Base-by-base conservation (phyloP, 2,888 invertebrate genomes). In the Mystacides longicornis region DNA sequence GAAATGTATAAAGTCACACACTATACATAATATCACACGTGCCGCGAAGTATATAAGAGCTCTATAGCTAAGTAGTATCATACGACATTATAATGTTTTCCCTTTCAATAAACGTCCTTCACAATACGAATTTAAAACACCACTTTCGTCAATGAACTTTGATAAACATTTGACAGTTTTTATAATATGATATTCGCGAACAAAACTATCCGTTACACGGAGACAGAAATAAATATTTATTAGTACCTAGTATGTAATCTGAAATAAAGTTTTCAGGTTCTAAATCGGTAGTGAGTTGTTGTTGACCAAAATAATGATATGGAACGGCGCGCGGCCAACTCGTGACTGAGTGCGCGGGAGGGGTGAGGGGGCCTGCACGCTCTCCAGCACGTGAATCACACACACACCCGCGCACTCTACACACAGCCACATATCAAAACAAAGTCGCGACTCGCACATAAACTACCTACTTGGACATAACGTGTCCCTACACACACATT, bases 301-400 rank as follows among this genome's bases (percentile, higher is more conserved):
- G 37, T 37, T 37, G 37, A 37, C 37, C n/a, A 37, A 37, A 37
- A 37, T 37, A 37, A 37, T 37, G n/a, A 37, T 14, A 16, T 16
- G 16, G n/a, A 14, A 14, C 16, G 37, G 16, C 14, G 16, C 4
- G 37, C 37, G 37, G 37, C 3, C 37, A 16, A 16, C 37, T 37
- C 37, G 37, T 37, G 37, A 37, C 37, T 37, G 37, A 37, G n/a
- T 37, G 37, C 14, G 14, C n/a, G 14, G 14, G 37, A 37, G 37
- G 37, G 3, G 37, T 7, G 37, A 4, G 37, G 37, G 14, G 37
- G n/a, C 5, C 37, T n/a, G 37, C 37, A 37, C 37, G 37, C 37
- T 37, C 37, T 37, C 37, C 16, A 37, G 37, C 37, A 37, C 37
- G 37, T 37, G 37, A 37, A 37, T 37, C 16, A 37, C 37, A 27